phyloP scores from a whole-genome alignment of 2,797 vertebrate genomes.

The Rhincodon typus region DNA sequence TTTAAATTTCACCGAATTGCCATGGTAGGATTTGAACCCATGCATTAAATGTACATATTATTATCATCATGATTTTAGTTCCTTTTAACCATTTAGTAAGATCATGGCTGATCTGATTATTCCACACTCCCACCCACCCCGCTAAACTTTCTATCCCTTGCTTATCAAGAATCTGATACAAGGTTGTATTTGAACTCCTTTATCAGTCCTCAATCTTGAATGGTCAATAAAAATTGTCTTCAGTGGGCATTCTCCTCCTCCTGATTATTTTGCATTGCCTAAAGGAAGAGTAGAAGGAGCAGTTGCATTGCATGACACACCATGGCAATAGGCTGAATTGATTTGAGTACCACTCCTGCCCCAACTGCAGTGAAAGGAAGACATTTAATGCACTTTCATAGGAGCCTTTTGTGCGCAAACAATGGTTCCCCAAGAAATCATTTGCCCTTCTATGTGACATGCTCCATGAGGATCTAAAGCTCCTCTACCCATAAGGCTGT shows the following conservation, averaged over 20 bases:
- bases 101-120: too few species aligned
- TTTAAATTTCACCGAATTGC: too few species aligned
- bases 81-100: too few species aligned
- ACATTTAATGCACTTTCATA: not conserved
- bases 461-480: not conserved
- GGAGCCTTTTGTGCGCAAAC: not conserved
- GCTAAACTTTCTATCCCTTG: too few species aligned
- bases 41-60: too few species aligned
- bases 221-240: not conserved
- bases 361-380: not conserved
- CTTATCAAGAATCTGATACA: too few species aligned
- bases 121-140: too few species aligned
- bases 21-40: too few species aligned
- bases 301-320: not conserved
- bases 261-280: not conserved
- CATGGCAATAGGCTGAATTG: not conserved
- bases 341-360: not conserved
- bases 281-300: not conserved
- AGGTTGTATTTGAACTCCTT: too few species aligned
- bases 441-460: not conserved
- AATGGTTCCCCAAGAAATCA: not conserved
- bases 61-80: too few species aligned
- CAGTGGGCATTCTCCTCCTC: not conserved
- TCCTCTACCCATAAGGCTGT: not conserved
- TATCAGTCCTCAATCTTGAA: not conserved